phyloP scores from a whole-genome alignment of 2,888 invertebrate genomes.

The Nomada goodeniana region DNA sequence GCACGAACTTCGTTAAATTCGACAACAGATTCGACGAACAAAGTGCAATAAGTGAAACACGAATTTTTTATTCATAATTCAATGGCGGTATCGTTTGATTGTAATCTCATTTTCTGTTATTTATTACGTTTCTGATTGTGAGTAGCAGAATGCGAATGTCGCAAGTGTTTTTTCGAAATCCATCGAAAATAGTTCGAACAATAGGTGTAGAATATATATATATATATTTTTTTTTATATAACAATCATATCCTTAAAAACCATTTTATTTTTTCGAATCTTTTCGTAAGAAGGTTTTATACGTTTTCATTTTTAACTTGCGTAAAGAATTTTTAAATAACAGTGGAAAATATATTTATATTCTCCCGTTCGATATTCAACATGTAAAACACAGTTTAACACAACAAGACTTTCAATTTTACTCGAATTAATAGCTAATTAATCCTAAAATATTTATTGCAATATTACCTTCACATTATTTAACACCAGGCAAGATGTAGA shows the following conservation, averaged over 20 bases:
- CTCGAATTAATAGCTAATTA: too few species aligned
- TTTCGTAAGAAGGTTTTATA: too few species aligned
- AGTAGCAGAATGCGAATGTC: neutral
- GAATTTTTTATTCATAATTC: constrained; percentile 3
- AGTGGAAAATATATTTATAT: neutral
- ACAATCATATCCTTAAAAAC: neutral
- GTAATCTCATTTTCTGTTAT: neutral
- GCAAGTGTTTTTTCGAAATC: constrained; percentile 2
- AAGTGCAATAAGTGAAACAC: constrained; percentile 43
- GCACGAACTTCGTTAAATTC: constrained; percentile 29
- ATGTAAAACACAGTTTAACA: too few species aligned
- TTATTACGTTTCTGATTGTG: neutral
- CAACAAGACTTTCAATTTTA: too few species aligned
- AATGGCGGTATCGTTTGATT: neutral
- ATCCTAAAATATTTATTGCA: too few species aligned
- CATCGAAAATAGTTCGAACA: neutral
- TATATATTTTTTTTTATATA: neutral
- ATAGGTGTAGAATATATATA: neutral
- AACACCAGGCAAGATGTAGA: too few species aligned
- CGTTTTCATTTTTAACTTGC: too few species aligned
- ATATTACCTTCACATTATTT: too few species aligned
- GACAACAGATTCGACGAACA: constrained; percentile 25
- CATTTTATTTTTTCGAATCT: too few species aligned
- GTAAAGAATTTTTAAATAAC: neutral
- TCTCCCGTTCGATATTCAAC: too few species aligned